Evolutionary conservation across 2,113 vertebrate genomes (phyloP).

Genomic region (Prionailurus viverrinus): DNA sequence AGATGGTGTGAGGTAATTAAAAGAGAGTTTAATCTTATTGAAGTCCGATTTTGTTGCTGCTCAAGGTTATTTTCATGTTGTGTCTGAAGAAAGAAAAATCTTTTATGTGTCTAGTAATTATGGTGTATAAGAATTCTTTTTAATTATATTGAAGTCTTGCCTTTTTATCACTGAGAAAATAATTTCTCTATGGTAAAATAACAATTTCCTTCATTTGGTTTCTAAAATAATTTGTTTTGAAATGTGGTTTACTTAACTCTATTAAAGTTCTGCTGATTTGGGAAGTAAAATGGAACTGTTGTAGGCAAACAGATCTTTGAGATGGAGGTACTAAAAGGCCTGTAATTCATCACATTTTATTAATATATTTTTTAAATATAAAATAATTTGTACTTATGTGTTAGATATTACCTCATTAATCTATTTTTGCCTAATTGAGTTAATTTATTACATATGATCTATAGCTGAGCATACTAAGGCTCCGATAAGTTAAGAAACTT

Average conservation of each 20-base stretch:
- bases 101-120: neutral
- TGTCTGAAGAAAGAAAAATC: slow-evolving; percentile 7
- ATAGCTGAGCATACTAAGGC: neutral
- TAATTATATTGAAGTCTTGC: neutral
- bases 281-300: neutral
- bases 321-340: neutral
- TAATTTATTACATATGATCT: neutral
- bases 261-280: slow-evolving; percentile 7
- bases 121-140: neutral
- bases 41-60: neutral
- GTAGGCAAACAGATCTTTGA: neutral
- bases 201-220: neutral
- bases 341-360: neutral
- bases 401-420: neutral
- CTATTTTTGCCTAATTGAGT: neutral
- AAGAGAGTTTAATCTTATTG: slow-evolving; percentile 48
- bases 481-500: neutral
- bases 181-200: neutral
- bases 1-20: neutral
- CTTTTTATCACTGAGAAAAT: neutral
- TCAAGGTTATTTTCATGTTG: slow-evolving; percentile 15
- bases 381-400: neutral
- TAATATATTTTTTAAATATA: neutral
- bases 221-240: slow-evolving; percentile 37
- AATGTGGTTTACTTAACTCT: neutral